Conservation (phyloP, 2,888 invertebrate species). For the Drosophila rellima region DNA sequence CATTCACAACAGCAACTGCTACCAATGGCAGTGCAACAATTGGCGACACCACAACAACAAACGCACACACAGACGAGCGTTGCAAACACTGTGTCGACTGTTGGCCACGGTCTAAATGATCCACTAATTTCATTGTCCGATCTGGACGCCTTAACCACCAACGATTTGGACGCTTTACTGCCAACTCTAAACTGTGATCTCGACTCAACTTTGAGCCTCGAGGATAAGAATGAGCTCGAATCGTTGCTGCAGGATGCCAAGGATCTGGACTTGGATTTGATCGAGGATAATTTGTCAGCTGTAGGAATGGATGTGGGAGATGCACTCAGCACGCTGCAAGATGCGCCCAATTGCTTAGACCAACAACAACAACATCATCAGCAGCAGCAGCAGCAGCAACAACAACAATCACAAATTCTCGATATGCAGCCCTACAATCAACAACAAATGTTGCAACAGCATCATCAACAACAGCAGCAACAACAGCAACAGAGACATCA, state of each 20-base stretch:
- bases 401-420: slow-evolving; percentile 60
- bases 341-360: slow-evolving; percentile 50
- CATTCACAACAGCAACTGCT: slow-evolving; percentile 32
- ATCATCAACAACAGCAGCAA: slow-evolving; percentile 44
- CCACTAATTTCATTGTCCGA: slow-evolving; percentile 82
- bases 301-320: slow-evolving; percentile 80
- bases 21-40: slow-evolving; percentile 27
- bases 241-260: slow-evolving; percentile 85
- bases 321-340: slow-evolving; percentile 68
- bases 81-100: slow-evolving; percentile 22
- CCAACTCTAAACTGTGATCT: slow-evolving; percentile 88
- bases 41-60: slow-evolving; percentile 32
- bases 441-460: slow-evolving; percentile 46
- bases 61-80: slow-evolving; percentile 18
- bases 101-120: slow-evolving; percentile 67
- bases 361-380: slow-evolving; percentile 48
- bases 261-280: slow-evolving; percentile 85
- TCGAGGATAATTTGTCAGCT: slow-evolving; percentile 86
- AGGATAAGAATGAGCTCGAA: slow-evolving; percentile 85
- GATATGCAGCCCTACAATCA: slow-evolving; percentile 54
- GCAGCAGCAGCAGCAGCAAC: slow-evolving; percentile 47
- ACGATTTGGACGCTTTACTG: slow-evolving; percentile 89
- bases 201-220: slow-evolving; percentile 84
- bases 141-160: slow-evolving; percentile 84
- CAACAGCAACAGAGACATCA: slow-evolving; percentile 46